Percentiles rank a stretch among this genome's conserved stretches.
Evolutionary conservation across 1,140 invertebrate genomes (phyloP).

Genomic region (Temnothorax curvispinosus): DNA sequence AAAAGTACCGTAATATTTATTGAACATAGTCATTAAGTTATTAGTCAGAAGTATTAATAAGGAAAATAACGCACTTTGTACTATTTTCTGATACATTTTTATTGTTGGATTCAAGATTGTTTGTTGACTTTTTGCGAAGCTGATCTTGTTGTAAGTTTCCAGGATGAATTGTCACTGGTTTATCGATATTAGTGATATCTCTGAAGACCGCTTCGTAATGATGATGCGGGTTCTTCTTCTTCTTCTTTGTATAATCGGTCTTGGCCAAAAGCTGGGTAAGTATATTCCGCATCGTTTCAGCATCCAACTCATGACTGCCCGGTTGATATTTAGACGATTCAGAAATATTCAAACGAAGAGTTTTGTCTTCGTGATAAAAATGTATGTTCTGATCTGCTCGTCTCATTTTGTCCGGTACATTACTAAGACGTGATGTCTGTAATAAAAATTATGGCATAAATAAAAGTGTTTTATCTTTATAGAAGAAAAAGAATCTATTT

Average conservation of each 20-base stretch:
- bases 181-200: slow-evolving; percentile 78
- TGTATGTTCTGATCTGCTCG: slow-evolving; percentile 81
- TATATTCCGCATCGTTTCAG: slow-evolving; percentile 82
- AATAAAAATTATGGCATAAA: not conserved
- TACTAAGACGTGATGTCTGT: slow-evolving; percentile 78
- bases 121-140: not conserved
- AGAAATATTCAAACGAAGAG: slow-evolving; percentile 46
- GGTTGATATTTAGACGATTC: slow-evolving; percentile 66
- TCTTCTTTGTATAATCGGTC: slow-evolving; percentile 76
- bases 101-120: not conserved
- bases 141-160: not conserved
- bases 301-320: slow-evolving; percentile 82
- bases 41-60: not conserved
- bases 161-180: slow-evolving; percentile 63
- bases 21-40: not conserved
- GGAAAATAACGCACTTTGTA: slow-evolving; percentile 23
- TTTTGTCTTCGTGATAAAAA: slow-evolving; percentile 78
- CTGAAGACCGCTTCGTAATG: slow-evolving; percentile 79
- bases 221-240: slow-evolving; percentile 78
- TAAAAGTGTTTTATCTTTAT: not conserved
- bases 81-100: slow-evolving; percentile 5
- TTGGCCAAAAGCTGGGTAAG: slow-evolving; percentile 76
- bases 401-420: slow-evolving; percentile 85
- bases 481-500: not conserved
- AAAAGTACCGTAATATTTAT: not conserved